Conservation (phyloP, 1,140 invertebrate genomes). For the Epicauta chinensis region DNA sequence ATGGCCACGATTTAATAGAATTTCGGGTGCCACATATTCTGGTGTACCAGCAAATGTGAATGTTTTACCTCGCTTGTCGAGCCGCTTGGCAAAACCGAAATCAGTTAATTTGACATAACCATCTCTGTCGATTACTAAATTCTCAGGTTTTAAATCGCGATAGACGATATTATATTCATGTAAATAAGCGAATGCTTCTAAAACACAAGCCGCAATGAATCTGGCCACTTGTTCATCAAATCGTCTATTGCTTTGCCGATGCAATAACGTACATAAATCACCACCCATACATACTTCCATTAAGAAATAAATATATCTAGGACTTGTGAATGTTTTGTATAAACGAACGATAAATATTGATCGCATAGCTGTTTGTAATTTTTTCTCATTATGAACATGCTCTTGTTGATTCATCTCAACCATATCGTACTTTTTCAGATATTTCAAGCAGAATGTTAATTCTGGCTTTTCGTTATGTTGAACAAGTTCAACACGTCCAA, state of each 20-base stretch:
- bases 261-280: slow-evolving; percentile 93
- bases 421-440: slow-evolving; percentile 87
- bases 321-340: slow-evolving; percentile 90
- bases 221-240: slow-evolving; percentile 81
- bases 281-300: slow-evolving; percentile 96
- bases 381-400: slow-evolving; percentile 85
- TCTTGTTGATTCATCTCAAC: slow-evolving; percentile 90
- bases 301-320: slow-evolving; percentile 93
- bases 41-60: slow-evolving; percentile 98
- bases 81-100: slow-evolving; percentile 95
- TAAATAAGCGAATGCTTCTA: slow-evolving; percentile 87
- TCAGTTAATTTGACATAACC: slow-evolving; percentile 96
- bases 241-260: slow-evolving; percentile 61
- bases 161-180: slow-evolving; percentile 85
- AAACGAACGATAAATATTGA: slow-evolving; percentile 54
- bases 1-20: slow-evolving; percentile 89
- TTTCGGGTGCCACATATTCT: slow-evolving; percentile 88
- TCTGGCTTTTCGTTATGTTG: slow-evolving; percentile 52
- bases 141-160: slow-evolving; percentile 93
- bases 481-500: slow-evolving; percentile 83
- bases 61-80: slow-evolving; percentile 73
- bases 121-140: slow-evolving; percentile 76
- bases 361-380: slow-evolving; percentile 76
- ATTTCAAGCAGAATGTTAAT: slow-evolving; percentile 81
- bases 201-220: slow-evolving; percentile 79